phyloP scores from a whole-genome alignment of 2,888 invertebrate species.

The Leucozona laternaria region DNA sequence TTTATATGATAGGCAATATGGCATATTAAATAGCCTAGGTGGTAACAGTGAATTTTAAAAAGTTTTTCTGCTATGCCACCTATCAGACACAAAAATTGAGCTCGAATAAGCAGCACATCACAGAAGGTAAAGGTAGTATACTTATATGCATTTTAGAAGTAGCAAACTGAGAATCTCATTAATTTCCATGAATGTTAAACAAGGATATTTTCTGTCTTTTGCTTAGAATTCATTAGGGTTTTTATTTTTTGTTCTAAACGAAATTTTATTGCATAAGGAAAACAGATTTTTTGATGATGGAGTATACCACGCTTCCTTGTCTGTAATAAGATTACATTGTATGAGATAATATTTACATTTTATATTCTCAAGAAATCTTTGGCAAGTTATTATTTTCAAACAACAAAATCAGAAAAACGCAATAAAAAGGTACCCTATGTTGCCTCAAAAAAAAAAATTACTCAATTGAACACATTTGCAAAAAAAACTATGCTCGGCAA shows the following conservation, averaged over 20 bases:
- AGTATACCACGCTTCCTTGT: background rate
- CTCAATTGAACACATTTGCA: too few relatives aligned
- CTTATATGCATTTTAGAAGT: constrained; percentile 41
- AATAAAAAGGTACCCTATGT: too few relatives aligned
- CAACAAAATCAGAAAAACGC: too few relatives aligned
- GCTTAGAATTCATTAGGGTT: constrained; percentile 23
- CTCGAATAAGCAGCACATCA: constrained; percentile 33
- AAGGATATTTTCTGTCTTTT: constrained; percentile 21
- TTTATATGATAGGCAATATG: too few relatives aligned
- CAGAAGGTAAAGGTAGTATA: background rate
- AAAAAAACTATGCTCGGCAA: too few relatives aligned
- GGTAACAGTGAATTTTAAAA: background rate
- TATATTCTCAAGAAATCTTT: background rate
- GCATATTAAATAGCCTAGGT: too few relatives aligned
- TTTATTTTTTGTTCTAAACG: background rate
- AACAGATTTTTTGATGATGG: constrained; percentile 8
- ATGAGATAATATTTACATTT: background rate
- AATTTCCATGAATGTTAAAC: constrained; percentile 55
- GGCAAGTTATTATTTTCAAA: too few relatives aligned
- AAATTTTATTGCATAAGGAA: background rate
- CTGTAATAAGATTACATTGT: background rate
- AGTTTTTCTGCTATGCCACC: constrained; percentile 44
- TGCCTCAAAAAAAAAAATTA: too few relatives aligned
- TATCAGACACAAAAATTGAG: constrained; percentile 48
- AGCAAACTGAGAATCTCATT: constrained; percentile 64